These are phyloP conservation scores for Manacus vitellinus DNA, from an alignment of 2,113 vertebrate species.

Conservation along the genomic window DNA sequence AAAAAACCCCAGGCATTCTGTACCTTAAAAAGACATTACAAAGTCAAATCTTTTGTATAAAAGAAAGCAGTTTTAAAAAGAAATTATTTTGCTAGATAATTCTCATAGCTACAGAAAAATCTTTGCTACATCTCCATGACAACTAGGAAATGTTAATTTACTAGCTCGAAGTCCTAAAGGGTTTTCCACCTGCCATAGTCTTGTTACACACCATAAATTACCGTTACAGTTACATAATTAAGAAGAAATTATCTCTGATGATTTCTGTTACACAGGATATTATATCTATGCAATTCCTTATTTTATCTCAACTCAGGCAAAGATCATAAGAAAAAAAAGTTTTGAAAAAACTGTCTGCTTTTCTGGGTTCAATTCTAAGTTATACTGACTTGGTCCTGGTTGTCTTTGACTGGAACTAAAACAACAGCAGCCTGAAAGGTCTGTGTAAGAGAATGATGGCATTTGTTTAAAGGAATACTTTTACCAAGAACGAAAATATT, in stretches of 20 bases:
- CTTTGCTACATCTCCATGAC: constrained; percentile 27
- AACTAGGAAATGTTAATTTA: constrained; percentile 8
- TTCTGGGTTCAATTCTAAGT: background rate
- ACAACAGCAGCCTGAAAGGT: background rate
- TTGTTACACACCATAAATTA: constrained; percentile 13
- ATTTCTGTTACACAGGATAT: background rate
- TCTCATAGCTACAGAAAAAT: background rate
- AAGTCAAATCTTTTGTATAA: background rate
- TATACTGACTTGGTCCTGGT: background rate
- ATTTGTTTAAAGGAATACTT: background rate
- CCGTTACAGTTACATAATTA: background rate
- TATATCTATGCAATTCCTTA: background rate
- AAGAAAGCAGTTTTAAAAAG: background rate
- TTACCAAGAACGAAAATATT: background rate
- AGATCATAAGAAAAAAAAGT: background rate
- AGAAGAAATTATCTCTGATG: background rate
- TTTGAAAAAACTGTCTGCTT: background rate
- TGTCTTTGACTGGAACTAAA: background rate
- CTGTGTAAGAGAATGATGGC: background rate
- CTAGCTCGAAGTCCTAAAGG: constrained; percentile 4
- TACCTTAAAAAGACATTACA: background rate
- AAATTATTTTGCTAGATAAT: background rate
- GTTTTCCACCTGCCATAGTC: constrained; percentile 28
- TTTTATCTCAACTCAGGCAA: background rate
- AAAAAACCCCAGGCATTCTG: background rate